Evolutionary conservation across 1,140 invertebrate species (phyloP).

Genomic region (Drosophila santomea): DNA sequence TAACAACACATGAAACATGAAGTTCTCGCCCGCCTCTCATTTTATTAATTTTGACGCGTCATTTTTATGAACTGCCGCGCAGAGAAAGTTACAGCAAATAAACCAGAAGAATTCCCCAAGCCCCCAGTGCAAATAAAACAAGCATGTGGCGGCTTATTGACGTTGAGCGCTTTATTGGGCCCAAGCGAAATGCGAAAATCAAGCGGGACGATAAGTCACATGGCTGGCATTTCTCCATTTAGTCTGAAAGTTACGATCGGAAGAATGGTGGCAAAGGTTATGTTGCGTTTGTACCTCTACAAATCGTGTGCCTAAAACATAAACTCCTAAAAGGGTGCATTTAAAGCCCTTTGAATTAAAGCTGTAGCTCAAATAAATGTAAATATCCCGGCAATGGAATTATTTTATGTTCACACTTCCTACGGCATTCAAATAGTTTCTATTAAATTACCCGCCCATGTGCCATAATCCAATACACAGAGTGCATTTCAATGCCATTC

Average conservation of each 20-base stretch:
- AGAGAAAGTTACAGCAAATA: slow-evolving; percentile 42
- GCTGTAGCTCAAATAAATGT: not conserved
- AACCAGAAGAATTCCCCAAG: slow-evolving; percentile 18
- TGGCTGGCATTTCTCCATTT: not conserved
- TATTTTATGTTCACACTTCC: not conserved
- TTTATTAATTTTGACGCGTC: slow-evolving; percentile 65
- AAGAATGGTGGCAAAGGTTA: no score
- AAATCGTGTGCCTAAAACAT: not conserved
- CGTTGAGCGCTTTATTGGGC: slow-evolving; percentile 73
- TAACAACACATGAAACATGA: slow-evolving; percentile 52
- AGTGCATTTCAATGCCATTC: slow-evolving; percentile 13
- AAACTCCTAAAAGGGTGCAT: no score
- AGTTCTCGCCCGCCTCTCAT: slow-evolving; percentile 28
- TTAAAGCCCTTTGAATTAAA: not conserved
- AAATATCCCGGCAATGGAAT: not conserved
- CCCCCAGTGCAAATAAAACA: slow-evolving; percentile 25
- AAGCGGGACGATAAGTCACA: slow-evolving; percentile 39
- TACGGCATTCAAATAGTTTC: slow-evolving; percentile 21
- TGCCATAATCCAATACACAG: slow-evolving; percentile 36
- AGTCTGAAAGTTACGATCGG: not conserved
- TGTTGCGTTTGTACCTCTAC: not conserved
- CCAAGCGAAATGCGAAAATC: slow-evolving; percentile 31
- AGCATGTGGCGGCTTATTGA: slow-evolving; percentile 57
- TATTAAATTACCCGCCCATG: slow-evolving; percentile 21
- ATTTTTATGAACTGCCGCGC: slow-evolving; percentile 36